Conservation (phyloP, 2,797 vertebrate genomes). For the Poecilia velifera region DNA sequence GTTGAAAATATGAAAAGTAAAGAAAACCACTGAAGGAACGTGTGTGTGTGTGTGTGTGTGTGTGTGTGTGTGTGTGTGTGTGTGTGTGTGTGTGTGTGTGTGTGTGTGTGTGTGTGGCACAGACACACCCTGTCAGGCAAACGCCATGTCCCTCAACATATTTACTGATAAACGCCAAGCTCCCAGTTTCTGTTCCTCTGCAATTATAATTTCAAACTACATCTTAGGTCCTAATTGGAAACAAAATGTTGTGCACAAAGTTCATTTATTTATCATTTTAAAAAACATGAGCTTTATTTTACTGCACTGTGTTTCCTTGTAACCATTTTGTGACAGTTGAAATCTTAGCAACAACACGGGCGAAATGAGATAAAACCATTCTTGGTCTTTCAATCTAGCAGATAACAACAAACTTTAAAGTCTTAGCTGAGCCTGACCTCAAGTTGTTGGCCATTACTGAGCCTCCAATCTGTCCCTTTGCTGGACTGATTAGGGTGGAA, state of each 20-base stretch:
- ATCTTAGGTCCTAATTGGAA: background rate
- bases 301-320: background rate
- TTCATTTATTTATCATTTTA: background rate
- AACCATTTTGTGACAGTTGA: background rate
- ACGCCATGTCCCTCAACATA: background rate
- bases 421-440: slow-evolving; percentile 8
- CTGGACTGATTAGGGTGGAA: slow-evolving; percentile 16
- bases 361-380: background rate
- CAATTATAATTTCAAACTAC: background rate
- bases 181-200: background rate
- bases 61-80: background rate
- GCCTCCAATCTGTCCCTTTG: slow-evolving; percentile 20
- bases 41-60: background rate
- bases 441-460: slow-evolving; percentile 9
- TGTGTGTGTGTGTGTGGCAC: background rate
- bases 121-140: background rate
- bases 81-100: background rate
- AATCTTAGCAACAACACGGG: background rate
- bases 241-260: background rate
- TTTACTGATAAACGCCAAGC: slow-evolving; percentile 17
- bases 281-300: background rate
- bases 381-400: background rate
- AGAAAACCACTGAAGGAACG: slow-evolving; percentile 19
- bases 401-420: slow-evolving; percentile 4
- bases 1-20: slow-evolving; percentile 25